Evolutionary conservation across 2,113 vertebrate species (phyloP).

Genomic region (Cynocephalus volans): DNA sequence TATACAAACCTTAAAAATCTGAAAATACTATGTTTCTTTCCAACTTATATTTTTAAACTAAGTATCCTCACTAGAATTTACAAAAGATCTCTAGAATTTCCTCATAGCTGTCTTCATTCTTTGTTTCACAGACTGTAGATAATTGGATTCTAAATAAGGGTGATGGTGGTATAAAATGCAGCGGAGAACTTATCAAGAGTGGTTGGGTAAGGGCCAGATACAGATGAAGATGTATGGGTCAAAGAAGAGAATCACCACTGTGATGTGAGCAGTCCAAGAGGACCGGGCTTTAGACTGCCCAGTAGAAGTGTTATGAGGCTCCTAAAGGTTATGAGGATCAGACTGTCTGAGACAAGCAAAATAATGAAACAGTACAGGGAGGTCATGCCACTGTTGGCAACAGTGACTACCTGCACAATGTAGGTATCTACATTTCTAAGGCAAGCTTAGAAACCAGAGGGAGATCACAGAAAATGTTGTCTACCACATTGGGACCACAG

Average conservation of each 20-base stretch:
- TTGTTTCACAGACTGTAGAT: constrained; percentile 48
- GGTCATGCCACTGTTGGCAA: background rate
- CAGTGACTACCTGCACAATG: background rate
- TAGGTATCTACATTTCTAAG: background rate
- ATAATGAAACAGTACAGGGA: constrained; percentile 1
- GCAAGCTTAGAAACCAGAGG: constrained; percentile 51
- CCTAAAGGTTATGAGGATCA: background rate
- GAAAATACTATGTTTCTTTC: background rate
- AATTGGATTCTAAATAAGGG: constrained; percentile 23
- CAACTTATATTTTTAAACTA: background rate
- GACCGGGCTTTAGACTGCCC: constrained; percentile 4
- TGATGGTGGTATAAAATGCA: constrained; percentile 43
- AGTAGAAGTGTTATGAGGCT: background rate
- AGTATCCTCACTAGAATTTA: background rate
- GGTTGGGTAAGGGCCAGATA: background rate
- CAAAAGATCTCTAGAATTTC: background rate
- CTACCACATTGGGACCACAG: constrained; percentile 38
- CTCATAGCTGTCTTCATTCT: constrained; percentile 48
- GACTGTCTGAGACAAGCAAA: constrained; percentile 39
- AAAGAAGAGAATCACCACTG: constrained; percentile 37
- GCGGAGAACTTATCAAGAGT: constrained; percentile 43
- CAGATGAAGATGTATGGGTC: constrained; percentile 20
- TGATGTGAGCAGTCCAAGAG: constrained; percentile 20
- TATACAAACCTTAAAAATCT: background rate
- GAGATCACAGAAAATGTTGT: constrained; percentile 64